Evolutionary conservation across 2,797 vertebrate genomes (phyloP).

Genomic region (Cyclopterus lumpus): DNA sequence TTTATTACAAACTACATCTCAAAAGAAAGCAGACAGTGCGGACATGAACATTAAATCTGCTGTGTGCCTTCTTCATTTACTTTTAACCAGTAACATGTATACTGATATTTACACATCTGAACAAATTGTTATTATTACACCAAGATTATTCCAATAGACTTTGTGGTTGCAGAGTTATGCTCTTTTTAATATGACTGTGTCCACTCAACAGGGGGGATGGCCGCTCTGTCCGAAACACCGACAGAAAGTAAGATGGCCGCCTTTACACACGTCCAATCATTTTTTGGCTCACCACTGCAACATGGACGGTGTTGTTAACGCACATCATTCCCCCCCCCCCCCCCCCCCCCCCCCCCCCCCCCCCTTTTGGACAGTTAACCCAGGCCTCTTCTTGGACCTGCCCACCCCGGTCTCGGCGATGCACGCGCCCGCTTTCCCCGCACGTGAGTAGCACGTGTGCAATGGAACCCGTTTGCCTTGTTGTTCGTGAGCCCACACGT

Average conservation of each 20-base stretch:
- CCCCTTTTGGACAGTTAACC: conserved; percentile 73
- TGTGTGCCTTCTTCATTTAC: too few species aligned
- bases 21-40: too few species aligned
- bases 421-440: conserved; percentile 66
- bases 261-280: not conserved
- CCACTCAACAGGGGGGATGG: conserved; percentile 62
- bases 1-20: too few species aligned
- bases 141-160: too few species aligned
- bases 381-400: conserved; percentile 80
- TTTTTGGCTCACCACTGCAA: not conserved
- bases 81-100: too few species aligned
- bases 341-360: conserved; percentile 15
- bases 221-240: conserved; percentile 65
- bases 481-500: too few species aligned
- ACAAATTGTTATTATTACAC: too few species aligned
- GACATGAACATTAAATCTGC: too few species aligned
- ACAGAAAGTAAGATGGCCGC: conserved; percentile 62
- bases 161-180: too few species aligned
- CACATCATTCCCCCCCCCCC: not conserved
- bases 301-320: not conserved
- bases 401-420: conserved; percentile 48
- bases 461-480: too few species aligned
- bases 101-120: too few species aligned
- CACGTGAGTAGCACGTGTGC: conserved; percentile 59
- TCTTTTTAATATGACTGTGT: not conserved